Base-by-base conservation (phyloP, 2,797 vertebrate genomes). In the Onychomys leucogaster region DNA sequence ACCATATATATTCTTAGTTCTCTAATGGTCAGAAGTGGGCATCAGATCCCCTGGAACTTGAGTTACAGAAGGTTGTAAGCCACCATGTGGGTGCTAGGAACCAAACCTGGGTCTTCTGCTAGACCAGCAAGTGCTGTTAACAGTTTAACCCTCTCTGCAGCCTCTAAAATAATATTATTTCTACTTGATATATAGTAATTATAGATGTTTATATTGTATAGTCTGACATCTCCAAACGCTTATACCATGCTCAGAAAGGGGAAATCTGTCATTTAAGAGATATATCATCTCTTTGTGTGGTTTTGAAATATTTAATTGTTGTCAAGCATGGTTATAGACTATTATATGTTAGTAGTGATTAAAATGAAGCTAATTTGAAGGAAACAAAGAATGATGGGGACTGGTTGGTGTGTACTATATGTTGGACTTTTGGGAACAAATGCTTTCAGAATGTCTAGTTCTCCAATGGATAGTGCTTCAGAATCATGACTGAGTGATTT, bases 401-500 rank as follows among this genome's bases (percentile, higher is more conserved):
- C 29, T 84, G 21, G 71, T 89, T 0, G 75, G 6, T 84, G 10
- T 75, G 9, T 76, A 1, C 2, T 89, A 9, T 77, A 25, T 91
- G 6, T 1, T 4, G 2, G 65, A 25, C 17, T 67, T 6, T 14
- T 85, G n/a, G 46, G 41, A 65, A 4, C 43, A 37, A 55, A 34
- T 91, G 27, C 52, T 92, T 94, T 71, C 78, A 34, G 78, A 90
- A 88, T 32, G 6, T 27, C 61, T 11, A 49, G 2, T 59, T 80
- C 16, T 63, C 43, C 37, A 25, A 25, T 13, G 71, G 11, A 11
- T 75, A 25, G 37, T 43, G 43, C 71, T 75, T 75, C 37, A 57
- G 89, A 84, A 6, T 63, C 37, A 81, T n/a, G 88, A 96, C 55
- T 81, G 69, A 95, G 88, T 37, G 29, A 34, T 82, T 95, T 32